phyloP scores from a whole-genome alignment of 2,888 invertebrate species.

The Zaprionus lineosus region DNA sequence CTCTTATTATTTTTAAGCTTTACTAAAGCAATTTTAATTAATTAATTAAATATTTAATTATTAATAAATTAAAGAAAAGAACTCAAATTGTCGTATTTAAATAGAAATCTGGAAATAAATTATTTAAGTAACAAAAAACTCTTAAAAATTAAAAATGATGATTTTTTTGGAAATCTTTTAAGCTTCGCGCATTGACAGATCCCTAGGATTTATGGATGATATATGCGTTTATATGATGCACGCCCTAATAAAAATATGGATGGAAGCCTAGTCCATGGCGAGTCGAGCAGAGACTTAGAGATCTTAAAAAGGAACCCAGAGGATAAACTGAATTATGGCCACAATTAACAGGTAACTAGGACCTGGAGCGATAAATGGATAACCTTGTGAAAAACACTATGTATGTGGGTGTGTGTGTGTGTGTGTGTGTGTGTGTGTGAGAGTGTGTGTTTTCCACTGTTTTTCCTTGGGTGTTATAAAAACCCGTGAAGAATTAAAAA shows the following conservation, averaged over 20 bases:
- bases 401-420: constrained; percentile 11
- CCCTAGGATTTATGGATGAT: constrained; percentile 25
- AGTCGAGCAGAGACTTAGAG: too few relatives aligned
- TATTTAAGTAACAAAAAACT: too few relatives aligned
- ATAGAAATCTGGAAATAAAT: too few relatives aligned
- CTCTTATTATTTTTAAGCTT: too few relatives aligned
- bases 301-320: constrained; percentile 50
- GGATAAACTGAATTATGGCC: constrained; percentile 51
- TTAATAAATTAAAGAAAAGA: too few relatives aligned
- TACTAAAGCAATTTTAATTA: too few relatives aligned
- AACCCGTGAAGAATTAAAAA: constrained; percentile 77
- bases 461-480: constrained; percentile 62
- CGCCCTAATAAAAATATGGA: constrained; percentile 60
- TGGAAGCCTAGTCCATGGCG: not conserved
- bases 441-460: constrained; percentile 43
- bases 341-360: constrained; percentile 73
- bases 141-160: not conserved
- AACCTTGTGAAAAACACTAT: constrained; percentile 61
- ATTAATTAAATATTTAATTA: too few relatives aligned
- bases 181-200: not conserved
- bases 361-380: constrained; percentile 35
- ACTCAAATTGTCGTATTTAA: too few relatives aligned
- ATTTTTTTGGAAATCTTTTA: not conserved
- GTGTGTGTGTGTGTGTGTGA: too few relatives aligned
- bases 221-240: constrained; percentile 6